Evolutionary conservation across 2,888 invertebrate genomes (phyloP).

Genomic region (Nomada fabriciana): DNA sequence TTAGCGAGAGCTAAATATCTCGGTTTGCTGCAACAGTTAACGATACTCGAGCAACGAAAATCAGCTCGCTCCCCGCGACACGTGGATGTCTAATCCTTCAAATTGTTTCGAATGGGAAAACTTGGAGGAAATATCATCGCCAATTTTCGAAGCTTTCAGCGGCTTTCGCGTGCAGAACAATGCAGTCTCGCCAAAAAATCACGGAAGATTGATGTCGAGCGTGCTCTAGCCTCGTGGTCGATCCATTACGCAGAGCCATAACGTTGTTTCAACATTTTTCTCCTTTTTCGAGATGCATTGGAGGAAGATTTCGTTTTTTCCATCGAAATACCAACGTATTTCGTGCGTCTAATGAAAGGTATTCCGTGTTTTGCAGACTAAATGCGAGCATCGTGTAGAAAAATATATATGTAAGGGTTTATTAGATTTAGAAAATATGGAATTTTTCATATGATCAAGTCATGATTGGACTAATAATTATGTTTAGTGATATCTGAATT

Average conservation of each 20-base stretch:
- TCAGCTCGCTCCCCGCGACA: too few relatives aligned
- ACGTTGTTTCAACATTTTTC: constrained; percentile 27
- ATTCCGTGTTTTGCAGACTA: background rate
- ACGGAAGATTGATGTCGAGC: constrained; percentile 37
- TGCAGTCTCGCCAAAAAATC: constrained; percentile 30
- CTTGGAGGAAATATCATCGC: background rate
- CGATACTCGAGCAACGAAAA: background rate
- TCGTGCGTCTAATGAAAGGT: background rate
- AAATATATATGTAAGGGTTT: too few relatives aligned
- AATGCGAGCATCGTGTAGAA: background rate
- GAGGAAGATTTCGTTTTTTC: constrained; percentile 2
- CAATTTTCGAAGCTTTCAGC: constrained; percentile 20
- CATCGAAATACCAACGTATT: background rate
- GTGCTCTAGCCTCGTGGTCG: constrained; percentile 22
- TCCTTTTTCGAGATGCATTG: background rate
- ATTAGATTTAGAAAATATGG: too few relatives aligned
- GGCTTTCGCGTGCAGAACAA: constrained; percentile 15
- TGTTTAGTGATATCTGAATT: too few relatives aligned
- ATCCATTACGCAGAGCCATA: constrained; percentile 29
- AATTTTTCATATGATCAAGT: too few relatives aligned
- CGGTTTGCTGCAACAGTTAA: background rate
- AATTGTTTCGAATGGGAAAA: background rate
- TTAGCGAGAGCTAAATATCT: background rate
- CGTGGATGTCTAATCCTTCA: background rate
- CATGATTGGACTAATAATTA: too few relatives aligned